Evolutionary conservation across 2,797 vertebrate species (phyloP).

Genomic region (Acipenser transmontanus): DNA sequence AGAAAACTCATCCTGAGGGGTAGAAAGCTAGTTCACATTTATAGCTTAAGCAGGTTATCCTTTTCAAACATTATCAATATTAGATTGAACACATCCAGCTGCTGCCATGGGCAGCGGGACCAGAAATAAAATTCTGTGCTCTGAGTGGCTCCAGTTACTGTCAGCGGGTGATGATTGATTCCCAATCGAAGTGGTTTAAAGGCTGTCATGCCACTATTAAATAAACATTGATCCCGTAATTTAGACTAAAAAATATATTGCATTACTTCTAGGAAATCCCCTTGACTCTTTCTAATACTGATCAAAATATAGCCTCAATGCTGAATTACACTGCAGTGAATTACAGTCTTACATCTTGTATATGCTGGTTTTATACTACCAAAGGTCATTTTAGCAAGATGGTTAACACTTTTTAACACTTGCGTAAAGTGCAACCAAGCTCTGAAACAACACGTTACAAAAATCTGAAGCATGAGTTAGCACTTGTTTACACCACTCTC

Average conservation of each 20-base stretch:
- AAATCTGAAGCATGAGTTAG: too few species aligned
- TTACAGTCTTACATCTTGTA: too few species aligned
- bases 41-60: constrained; percentile 6
- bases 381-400: not conserved
- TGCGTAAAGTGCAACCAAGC: too few species aligned
- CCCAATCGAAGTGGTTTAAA: not conserved
- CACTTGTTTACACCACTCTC: too few species aligned
- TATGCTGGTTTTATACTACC: not conserved
- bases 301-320: too few species aligned
- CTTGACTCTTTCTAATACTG: too few species aligned
- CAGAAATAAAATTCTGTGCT: not conserved
- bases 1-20: constrained; percentile 4
- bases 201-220: not conserved
- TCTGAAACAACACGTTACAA: too few species aligned
- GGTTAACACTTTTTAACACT: too few species aligned
- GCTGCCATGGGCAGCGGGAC: not conserved
- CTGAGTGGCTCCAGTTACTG: not conserved
- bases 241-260: too few species aligned
- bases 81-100: not conserved
- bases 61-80: constrained; percentile 1
- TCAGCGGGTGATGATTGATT: not conserved
- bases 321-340: too few species aligned
- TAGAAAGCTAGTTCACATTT: not conserved
- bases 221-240: not conserved
- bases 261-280: too few species aligned